Base-by-base conservation (phyloP, 2,888 invertebrate species). In the Melangyna quadrimaculata region DNA sequence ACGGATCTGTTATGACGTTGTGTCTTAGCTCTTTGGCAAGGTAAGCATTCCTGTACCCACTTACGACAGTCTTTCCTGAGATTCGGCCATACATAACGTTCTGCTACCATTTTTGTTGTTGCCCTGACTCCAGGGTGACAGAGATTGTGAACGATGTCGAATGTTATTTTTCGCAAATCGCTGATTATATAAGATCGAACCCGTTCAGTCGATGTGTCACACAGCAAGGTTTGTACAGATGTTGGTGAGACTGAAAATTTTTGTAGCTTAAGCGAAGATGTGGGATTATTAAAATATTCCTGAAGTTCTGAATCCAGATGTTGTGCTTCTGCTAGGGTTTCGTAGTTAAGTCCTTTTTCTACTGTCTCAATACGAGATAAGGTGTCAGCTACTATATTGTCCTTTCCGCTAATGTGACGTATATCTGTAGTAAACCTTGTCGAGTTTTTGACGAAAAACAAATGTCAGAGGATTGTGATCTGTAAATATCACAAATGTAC, bases 381-480 rank as follows among this genome's bases (percentile, higher is more conserved):
- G 6, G 69, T 43, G 19, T 86, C 74, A 10, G 78, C 78, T 17
- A 55, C 55, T 37, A 53, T 55, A 32, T 86, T 83, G 35, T 81
- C 22, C 55, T 55, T n/a, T 14, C 80, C 80, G 0, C 63, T 59
- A 8, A 67, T 51, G 22, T 80, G 72, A 10, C 63, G 29, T 22
- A 78, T 63, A 29, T 73, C 29, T 17, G 78, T 86, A 29, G 71
- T 19, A 29, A 70, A 73, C 88, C n/a, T 89, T 89, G 0, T 89
- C 88, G 6, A 78, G 27, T 3, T 88, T 88, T 79, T 88, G 75
- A 5, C 53, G 24, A 73, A 92, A 89, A 0, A 90, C 90, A 59
- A 81, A 90, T 0, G 75, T 74, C 10, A 87, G 14, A 2, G 81
- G 83, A 27, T 74, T 86, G 55, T 87, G n/a, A n/a, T n/a, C n/a